A percentile compares a stretch with the other conserved stretches of the same genome.
Evolutionary conservation across 35 echinoderm and acorn worm genomes (phyloP).

Genomic region (Eucidaris tribuloides): DNA sequence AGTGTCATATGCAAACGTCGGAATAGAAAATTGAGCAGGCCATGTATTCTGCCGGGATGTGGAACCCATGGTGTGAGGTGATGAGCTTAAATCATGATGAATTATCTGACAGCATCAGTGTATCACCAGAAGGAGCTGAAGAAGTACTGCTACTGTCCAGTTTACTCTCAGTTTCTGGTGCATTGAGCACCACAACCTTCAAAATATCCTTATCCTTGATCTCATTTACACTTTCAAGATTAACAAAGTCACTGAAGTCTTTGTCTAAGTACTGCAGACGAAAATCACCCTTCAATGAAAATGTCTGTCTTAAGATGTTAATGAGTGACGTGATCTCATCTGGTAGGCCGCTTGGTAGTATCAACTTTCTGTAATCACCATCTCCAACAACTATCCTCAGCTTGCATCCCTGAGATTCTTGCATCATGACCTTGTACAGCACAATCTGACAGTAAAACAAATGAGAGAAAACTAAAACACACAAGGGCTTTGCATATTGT

Average conservation of each 20-base stretch:
- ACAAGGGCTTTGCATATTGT: neutral
- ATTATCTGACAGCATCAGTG: neutral
- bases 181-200: conserved; percentile 18
- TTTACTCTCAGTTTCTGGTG: conserved; percentile 1
- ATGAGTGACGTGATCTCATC: neutral
- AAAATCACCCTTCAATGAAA: neutral
- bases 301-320: neutral
- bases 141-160: neutral
- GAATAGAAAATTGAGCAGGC: neutral
- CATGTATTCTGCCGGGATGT: conserved; percentile 4
- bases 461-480: neutral
- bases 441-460: neutral
- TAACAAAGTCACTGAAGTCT: conserved; percentile 17
- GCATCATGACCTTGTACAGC: neutral
- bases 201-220: neutral
- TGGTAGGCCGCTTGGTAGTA: neutral
- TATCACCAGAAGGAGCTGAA: conserved; percentile 20
- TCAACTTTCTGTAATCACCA: neutral
- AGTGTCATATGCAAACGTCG: conserved; percentile 2
- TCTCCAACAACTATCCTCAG: neutral
- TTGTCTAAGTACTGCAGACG: neutral
- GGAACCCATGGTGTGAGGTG: neutral
- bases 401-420: neutral
- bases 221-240: conserved; percentile 21
- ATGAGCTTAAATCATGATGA: neutral